Evolutionary conservation across 2,113 vertebrate genomes (phyloP), one percentile per base, ranked within the genome.

Genomic region (Acanthisitta chloris): DNA sequence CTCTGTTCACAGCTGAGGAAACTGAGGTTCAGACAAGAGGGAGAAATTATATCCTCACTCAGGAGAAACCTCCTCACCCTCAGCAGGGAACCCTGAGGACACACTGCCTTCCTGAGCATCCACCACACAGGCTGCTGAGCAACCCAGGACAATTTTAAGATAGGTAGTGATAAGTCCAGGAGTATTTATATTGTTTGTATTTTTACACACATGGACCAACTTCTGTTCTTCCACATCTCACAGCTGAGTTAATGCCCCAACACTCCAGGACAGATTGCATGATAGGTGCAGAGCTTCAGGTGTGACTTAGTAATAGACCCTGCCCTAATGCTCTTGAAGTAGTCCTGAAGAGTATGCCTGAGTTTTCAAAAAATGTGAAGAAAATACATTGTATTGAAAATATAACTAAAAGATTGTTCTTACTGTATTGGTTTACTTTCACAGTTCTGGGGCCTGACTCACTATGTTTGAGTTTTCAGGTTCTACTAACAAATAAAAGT

Each of bases 21-120:
- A 52, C 3, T 0, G 0, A 49, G 59, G 40, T 34, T 28, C 42
- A 34, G 34, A 10, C 18, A 33, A 2, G 6, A 13, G 15, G 17
- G 9, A 31, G n/a, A 9, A 58, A 33, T 13, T 21, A 28, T 17
- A 66, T 2, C 8, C 6, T 23, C 0, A 0, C 5, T 7, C 19
- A 38, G 67, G 45, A 42, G 15, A 8, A 66, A 19, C 3, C 18
- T 4, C 34, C 15, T 51, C 7, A 10, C 26, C 7, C n/a, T 31
- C 38, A 31, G 54, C 0, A 0, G 31, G 17, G 24, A 58, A 2
- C 13, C 16, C 36, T 14, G 23, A 31, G n/a, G 26, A 66, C 31
- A 9, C 1, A 1, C 8, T 57, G n/a, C 81, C 36, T 26, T 21
- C 51, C 52, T 25, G 26, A 21, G 10, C 2, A 2, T 23, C 10